These are phyloP conservation scores for Propithecus deckenii DNA, from an alignment of 2,797 vertebrate species.

Conservation along the genomic window DNA sequence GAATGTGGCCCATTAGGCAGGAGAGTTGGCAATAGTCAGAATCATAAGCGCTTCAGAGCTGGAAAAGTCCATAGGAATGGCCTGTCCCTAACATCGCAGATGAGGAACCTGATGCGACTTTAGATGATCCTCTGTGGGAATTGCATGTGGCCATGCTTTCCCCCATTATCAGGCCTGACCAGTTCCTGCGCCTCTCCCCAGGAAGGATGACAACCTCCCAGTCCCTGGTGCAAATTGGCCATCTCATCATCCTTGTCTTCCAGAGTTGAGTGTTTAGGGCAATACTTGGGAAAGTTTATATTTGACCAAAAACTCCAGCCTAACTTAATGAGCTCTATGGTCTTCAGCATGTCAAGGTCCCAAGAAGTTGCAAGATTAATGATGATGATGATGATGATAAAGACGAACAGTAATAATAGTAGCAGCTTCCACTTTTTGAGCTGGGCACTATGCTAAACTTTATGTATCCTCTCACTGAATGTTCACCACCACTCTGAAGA, in stretches of 20 bases:
- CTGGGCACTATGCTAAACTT: not conserved
- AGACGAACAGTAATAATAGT: not conserved
- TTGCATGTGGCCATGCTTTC: not conserved
- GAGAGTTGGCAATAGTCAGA: not conserved
- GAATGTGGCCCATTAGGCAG: not conserved
- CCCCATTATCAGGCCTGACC: not conserved
- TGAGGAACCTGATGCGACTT: not conserved
- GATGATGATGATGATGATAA: not conserved
- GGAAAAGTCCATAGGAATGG: not conserved
- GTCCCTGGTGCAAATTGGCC: not conserved
- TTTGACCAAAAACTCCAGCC: not conserved
- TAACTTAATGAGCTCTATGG: not conserved
- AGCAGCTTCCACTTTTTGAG: not conserved
- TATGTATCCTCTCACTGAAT: not conserved
- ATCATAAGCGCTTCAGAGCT: not conserved
- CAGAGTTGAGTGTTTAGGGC: not conserved
- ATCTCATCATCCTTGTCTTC: not conserved
- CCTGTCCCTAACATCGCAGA: not conserved
- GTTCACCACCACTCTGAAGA: not conserved
- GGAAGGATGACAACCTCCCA: not conserved
- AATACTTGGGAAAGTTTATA: not conserved
- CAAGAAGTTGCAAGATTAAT: not conserved
- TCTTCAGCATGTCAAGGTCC: not conserved
- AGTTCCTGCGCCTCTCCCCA: not conserved
- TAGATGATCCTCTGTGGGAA: not conserved